Percentiles rank a stretch among this genome's conserved stretches.
Conservation (phyloP, 2,888 invertebrate genomes). For the Escarpia spicata region DNA sequence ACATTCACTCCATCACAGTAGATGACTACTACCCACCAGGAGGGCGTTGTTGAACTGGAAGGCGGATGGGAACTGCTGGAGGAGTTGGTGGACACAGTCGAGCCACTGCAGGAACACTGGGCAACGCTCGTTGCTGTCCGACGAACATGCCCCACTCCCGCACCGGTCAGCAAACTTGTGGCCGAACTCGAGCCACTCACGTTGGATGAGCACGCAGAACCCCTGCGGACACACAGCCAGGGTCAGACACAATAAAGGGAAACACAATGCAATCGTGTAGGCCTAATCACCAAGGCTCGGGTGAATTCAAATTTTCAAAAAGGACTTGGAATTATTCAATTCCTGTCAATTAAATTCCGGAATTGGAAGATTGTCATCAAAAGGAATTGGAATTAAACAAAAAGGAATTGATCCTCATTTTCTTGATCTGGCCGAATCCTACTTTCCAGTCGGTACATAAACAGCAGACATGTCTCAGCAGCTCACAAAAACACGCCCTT, state of each 20-base stretch:
- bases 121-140: constrained; percentile 93
- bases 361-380: too few species aligned
- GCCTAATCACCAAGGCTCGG: too few species aligned
- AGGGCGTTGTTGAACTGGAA: constrained; percentile 96
- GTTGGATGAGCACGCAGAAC: constrained; percentile 90
- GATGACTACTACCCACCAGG: constrained; percentile 72
- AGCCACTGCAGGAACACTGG: constrained; percentile 98
- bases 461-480: too few species aligned
- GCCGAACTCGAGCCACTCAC: constrained; percentile 97
- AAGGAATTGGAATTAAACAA: too few species aligned
- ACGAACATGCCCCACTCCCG: constrained; percentile 71
- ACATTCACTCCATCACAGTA: not conserved
- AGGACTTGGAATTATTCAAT: too few species aligned
- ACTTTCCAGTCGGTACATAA: too few species aligned
- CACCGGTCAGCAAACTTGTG: constrained; percentile 98
- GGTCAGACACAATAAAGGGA: not conserved
- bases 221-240: constrained; percentile 74
- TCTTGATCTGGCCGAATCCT: too few species aligned
- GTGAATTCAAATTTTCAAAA: too few species aligned
- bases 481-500: too few species aligned
- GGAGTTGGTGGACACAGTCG: constrained; percentile 93
- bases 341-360: too few species aligned
- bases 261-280: not conserved
- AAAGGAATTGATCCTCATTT: too few species aligned
- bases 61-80: constrained; percentile 86